Evolutionary conservation across 2,888 invertebrate genomes (phyloP).

Genomic region (Tetropium fuscum): DNA sequence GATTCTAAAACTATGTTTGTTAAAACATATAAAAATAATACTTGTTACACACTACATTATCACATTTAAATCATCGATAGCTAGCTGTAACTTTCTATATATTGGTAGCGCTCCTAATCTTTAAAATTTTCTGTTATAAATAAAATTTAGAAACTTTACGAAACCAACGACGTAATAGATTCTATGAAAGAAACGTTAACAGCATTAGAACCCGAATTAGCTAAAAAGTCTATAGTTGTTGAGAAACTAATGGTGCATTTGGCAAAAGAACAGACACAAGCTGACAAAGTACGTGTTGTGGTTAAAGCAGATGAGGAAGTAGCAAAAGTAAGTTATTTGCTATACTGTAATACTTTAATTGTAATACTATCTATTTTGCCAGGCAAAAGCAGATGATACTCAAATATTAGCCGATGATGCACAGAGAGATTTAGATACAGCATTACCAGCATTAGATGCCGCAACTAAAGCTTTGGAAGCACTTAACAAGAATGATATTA

Average conservation of each 20-base stretch:
- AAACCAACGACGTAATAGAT: slow-evolving; percentile 84
- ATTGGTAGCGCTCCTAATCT: too few species aligned
- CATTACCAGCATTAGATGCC: slow-evolving; percentile 87
- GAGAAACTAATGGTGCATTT: slow-evolving; percentile 80
- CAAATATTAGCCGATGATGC: slow-evolving; percentile 88
- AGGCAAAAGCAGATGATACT: slow-evolving; percentile 87
- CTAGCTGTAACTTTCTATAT: too few species aligned
- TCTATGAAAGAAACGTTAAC: slow-evolving; percentile 88
- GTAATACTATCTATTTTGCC: too few species aligned
- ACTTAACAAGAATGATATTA: slow-evolving; percentile 90
- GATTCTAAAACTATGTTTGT: slow-evolving; percentile 12
- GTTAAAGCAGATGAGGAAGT: slow-evolving; percentile 87
- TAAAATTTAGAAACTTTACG: slow-evolving; percentile 79
- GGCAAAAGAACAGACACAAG: slow-evolving; percentile 83
- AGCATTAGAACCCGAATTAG: slow-evolving; percentile 84
- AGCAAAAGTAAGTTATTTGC: slow-evolving; percentile 76
- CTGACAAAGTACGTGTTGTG: slow-evolving; percentile 82
- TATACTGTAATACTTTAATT: too few species aligned
- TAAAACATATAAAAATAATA: too few species aligned
- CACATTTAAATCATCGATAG: too few species aligned
- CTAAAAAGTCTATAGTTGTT: slow-evolving; percentile 81
- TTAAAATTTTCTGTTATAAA: background rate
- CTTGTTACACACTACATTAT: too few species aligned
- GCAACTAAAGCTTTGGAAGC: slow-evolving; percentile 87
- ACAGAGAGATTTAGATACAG: slow-evolving; percentile 85